phyloP scores from a whole-genome alignment of 2,888 invertebrate genomes.

The Parochlus steinenii region DNA sequence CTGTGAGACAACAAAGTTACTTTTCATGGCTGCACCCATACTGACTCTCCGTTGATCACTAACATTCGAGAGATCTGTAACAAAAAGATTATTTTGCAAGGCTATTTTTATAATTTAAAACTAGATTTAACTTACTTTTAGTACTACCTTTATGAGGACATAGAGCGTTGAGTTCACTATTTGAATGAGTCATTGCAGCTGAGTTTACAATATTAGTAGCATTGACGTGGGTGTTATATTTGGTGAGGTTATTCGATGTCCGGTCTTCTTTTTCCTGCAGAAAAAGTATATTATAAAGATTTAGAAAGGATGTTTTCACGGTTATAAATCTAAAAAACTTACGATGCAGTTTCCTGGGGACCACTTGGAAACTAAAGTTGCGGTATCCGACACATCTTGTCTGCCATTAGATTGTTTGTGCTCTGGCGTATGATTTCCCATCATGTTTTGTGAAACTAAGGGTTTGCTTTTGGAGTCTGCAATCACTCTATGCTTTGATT shows the following conservation, averaged over 20 bases:
- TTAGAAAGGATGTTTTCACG: not conserved
- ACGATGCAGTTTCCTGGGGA: constrained; percentile 7
- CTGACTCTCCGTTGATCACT: constrained; percentile 26
- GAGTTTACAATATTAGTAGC: no score
- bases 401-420: constrained; percentile 7
- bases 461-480: no score
- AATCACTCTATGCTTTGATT: no score
- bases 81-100: not conserved
- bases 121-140: constrained; percentile 17
- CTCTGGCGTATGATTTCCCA: constrained; percentile 10
- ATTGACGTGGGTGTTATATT: constrained; percentile 23
- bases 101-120: not conserved
- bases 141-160: constrained; percentile 26
- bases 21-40: constrained; percentile 24
- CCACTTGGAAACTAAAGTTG: constrained; percentile 7
- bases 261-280: constrained; percentile 4
- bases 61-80: not conserved
- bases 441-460: no score
- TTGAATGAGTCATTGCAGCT: constrained; percentile 26
- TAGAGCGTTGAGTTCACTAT: constrained; percentile 27
- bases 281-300: not conserved
- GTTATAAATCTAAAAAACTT: not conserved
- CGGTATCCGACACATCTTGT: constrained; percentile 9
- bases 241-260: constrained; percentile 2
- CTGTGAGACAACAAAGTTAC: constrained; percentile 45